Conservation (phyloP, 2,797 vertebrate genomes). For the Somateria mollissima region DNA sequence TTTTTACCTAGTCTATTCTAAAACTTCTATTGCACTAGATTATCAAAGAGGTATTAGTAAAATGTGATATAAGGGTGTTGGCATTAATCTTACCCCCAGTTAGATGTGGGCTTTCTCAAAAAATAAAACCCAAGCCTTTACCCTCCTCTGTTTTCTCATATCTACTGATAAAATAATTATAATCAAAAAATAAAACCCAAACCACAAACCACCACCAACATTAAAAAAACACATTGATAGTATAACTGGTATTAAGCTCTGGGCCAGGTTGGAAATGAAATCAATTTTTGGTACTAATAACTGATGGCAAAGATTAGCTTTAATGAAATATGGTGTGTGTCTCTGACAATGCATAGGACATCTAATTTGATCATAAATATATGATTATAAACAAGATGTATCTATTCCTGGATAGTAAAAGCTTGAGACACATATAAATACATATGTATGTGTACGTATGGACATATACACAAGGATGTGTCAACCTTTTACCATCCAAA, state of each 20-base stretch:
- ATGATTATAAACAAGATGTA: slow-evolving; percentile 57
- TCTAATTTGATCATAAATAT: slow-evolving; percentile 75
- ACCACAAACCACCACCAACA: neutral
- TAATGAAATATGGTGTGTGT: slow-evolving; percentile 92
- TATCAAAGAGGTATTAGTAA: slow-evolving; percentile 69
- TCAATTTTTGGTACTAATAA: slow-evolving; percentile 81
- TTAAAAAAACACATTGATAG: slow-evolving; percentile 23
- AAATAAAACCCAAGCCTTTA: slow-evolving; percentile 65
- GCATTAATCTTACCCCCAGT: slow-evolving; percentile 56
- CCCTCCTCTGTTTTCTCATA: slow-evolving; percentile 80
- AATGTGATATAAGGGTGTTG: slow-evolving; percentile 71
- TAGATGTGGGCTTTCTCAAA: slow-evolving; percentile 60
- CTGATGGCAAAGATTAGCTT: slow-evolving; percentile 86
- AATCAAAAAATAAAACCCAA: neutral
- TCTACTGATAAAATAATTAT: slow-evolving; percentile 45
- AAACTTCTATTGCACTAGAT: slow-evolving; percentile 74
- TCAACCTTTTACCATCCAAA: slow-evolving; percentile 72
- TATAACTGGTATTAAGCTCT: slow-evolving; percentile 79
- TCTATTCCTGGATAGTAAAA: slow-evolving; percentile 73
- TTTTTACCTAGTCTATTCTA: slow-evolving; percentile 68
- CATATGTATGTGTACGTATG: neutral
- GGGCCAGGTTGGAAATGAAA: slow-evolving; percentile 87
- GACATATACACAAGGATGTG: neutral
- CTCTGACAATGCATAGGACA: slow-evolving; percentile 89
- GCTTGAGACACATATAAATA: slow-evolving; percentile 59